These are phyloP conservation scores for Lasius fuliginosus DNA, from an alignment of 2,888 invertebrate species.

Conservation along the genomic window DNA sequence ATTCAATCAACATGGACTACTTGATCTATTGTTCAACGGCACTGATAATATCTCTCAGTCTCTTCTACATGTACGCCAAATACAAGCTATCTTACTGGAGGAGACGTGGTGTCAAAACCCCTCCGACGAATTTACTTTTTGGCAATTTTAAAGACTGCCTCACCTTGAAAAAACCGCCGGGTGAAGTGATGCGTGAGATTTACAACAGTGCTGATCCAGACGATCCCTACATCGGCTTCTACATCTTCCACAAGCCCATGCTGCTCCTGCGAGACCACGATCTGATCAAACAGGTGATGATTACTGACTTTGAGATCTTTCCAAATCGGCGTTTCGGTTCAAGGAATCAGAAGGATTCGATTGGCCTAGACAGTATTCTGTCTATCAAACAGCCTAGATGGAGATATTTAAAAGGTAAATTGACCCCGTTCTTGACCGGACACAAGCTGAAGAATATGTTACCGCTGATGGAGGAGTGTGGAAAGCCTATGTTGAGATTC, in stretches of 20 bases:
- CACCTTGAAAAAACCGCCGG: conserved; percentile 75
- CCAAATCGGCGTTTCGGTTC: conserved; percentile 85
- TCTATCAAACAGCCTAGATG: conserved; percentile 86
- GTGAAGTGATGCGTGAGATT: conserved; percentile 75
- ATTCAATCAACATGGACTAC: not conserved
- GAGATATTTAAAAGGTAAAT: conserved; percentile 86
- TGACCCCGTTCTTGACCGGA: conserved; percentile 79
- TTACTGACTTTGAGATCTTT: conserved; percentile 87
- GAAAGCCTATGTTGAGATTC: conserved; percentile 72
- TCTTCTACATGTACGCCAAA: conserved; percentile 73
- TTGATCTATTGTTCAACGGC: not conserved
- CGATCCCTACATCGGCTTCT: conserved; percentile 86
- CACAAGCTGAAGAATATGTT: conserved; percentile 79
- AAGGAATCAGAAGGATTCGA: conserved; percentile 81
- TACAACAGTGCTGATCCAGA: conserved; percentile 74
- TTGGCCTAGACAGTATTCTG: conserved; percentile 83
- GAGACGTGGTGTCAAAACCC: conserved; percentile 74
- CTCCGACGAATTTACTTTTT: conserved; percentile 74
- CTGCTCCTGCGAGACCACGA: conserved; percentile 86
- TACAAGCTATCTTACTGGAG: conserved; percentile 80
- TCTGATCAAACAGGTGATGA: conserved; percentile 86
- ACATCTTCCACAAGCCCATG: conserved; percentile 86
- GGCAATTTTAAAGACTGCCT: conserved; percentile 78
- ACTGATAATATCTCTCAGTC: conserved; percentile 12
- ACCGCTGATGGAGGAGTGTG: conserved; percentile 76